Conservation (phyloP, 1,140 invertebrate species). For the Diprion similis region DNA sequence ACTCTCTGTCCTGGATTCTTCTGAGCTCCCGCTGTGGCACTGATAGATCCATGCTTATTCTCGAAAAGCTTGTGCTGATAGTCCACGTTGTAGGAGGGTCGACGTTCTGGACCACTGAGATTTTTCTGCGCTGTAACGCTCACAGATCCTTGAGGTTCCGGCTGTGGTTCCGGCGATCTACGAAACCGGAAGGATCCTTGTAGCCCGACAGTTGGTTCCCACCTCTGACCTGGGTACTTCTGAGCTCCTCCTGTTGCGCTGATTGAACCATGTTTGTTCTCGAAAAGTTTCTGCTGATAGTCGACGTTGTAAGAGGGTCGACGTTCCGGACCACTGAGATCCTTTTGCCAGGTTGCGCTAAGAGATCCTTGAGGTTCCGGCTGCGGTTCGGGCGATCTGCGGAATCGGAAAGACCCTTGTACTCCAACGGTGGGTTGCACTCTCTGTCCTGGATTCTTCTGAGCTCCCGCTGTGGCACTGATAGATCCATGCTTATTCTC, state of each 20-base stretch:
- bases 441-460: neutral
- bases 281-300: constrained; percentile 15
- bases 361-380: neutral
- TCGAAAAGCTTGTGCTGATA: constrained; percentile 40
- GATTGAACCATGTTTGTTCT: constrained; percentile 3
- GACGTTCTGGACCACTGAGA: constrained; percentile 18
- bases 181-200: neutral
- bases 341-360: neutral
- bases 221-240: neutral
- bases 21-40: constrained; percentile 34
- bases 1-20: constrained; percentile 36
- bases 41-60: constrained; percentile 36
- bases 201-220: neutral
- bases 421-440: neutral
- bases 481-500: constrained; percentile 8
- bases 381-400: neutral
- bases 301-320: constrained; percentile 14
- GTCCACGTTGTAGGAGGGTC: constrained; percentile 36
- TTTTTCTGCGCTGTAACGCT: neutral
- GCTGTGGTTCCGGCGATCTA: neutral
- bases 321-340: constrained; percentile 19
- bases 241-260: neutral
- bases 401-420: neutral
- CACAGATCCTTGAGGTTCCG: neutral
- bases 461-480: neutral